Percentiles rank a stretch among this genome's conserved stretches.
phyloP scores from a whole-genome alignment of 2,888 invertebrate genomes.

The Pseudolycoriella hygida region DNA sequence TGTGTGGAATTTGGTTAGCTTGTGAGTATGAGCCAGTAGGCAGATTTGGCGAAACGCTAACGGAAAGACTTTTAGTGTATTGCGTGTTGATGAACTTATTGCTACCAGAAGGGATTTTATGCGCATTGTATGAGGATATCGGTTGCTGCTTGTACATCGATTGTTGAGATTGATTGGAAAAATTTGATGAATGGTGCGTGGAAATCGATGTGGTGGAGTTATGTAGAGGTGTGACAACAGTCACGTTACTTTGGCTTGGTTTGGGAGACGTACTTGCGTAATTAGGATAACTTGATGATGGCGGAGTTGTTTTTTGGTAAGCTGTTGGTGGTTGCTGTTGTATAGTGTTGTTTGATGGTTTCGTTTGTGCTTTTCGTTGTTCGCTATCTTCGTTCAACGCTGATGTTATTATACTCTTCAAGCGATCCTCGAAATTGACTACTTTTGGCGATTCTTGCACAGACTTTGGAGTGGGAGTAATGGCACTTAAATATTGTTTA shows the following conservation, averaged over 20 bases:
- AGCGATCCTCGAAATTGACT: conserved; percentile 75
- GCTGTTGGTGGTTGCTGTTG: conserved; percentile 1
- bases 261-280: conserved; percentile 5
- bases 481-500: not conserved
- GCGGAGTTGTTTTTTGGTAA: conserved; percentile 3
- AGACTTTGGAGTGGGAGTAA: conserved; percentile 11
- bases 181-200: not conserved
- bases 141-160: conserved; percentile 13
- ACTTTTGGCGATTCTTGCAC: conserved; percentile 58
- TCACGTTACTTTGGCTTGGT: conserved; percentile 22
- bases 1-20: not conserved
- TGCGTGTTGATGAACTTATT: not conserved
- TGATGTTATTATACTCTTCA: conserved; percentile 72
- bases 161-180: conserved; percentile 10
- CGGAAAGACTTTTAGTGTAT: not conserved
- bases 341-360: conserved; percentile 9
- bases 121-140: not conserved
- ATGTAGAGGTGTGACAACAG: conserved; percentile 26
- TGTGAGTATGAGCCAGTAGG: not conserved
- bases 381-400: conserved; percentile 72
- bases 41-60: not conserved
- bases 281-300: conserved; percentile 5
- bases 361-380: conserved; percentile 21
- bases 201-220: conserved; percentile 26
- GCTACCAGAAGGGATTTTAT: not conserved